Base-by-base conservation (phyloP, 2,797 vertebrate species). In the Chromobotia macracanthus region DNA sequence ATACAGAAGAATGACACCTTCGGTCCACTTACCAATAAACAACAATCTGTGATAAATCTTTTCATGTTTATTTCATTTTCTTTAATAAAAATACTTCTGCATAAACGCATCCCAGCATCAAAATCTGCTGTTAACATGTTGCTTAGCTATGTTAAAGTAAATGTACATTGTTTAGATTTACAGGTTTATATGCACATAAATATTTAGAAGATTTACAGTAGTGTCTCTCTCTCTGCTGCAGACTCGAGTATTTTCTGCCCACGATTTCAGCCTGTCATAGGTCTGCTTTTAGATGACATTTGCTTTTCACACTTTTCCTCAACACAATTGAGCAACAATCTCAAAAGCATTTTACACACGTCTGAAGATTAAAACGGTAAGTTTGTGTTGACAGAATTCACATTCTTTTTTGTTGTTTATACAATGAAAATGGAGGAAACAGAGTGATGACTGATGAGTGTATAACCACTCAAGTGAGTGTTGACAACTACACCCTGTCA, bases 351-450 rank as follows among this genome's bases (percentile, higher is more conserved):
- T 74, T 86, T 82, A 84, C 55, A 75, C 50, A 89, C 88, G 87
- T 84, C 88, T 75, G 77, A 5, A 21, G 0, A 73, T 75, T 77
- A 72, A 90, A 89, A 93, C 90, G 89, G 87, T 84, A 87, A 89
- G 87, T 87, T 86, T 86, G 72, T 85, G 81, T 50, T 87, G 86
- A 90, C 87, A 91, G 86, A 89, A 92, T 88, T 81, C 86, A 44
- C 38, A 79, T 85, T 88, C 90, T 86, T 91, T 86, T 91, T 92
- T 91, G 89, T 90, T 87, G 64, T 58, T 56, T 83, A 72, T 25
- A 68, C 73, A 76, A 71, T 83, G 86, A 85, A 80, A 77, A 83
- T 75, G 83, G 84, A 82, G 81, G 81, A 87, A 85, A 72, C 55
- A 25, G 21, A 5, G 12, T 25, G 55, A 25, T 58, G 55, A 58